Percentiles rank a stretch among this genome's conserved stretches.
Conservation (phyloP, 2,888 invertebrate genomes). For the Volucella inflata region DNA sequence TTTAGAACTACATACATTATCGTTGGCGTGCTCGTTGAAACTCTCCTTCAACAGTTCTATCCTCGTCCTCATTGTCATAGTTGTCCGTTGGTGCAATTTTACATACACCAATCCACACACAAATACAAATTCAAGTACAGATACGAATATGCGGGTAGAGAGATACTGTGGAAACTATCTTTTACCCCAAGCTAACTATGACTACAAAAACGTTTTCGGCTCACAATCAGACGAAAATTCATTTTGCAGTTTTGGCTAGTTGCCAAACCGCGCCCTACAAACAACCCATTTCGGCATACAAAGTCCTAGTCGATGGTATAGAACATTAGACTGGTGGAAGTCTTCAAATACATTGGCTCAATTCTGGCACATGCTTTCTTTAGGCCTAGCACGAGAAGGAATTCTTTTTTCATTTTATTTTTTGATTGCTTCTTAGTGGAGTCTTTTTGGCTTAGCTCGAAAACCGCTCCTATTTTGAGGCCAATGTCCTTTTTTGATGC, state of each 20-base stretch:
- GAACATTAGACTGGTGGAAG: constrained; percentile 59
- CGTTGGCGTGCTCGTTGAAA: constrained; percentile 13
- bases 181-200: constrained; percentile 62
- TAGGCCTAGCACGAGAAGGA: constrained; percentile 69
- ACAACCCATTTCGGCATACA: constrained; percentile 75
- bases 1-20: constrained; percentile 38
- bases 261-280: constrained; percentile 75
- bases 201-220: constrained; percentile 40
- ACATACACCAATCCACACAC: constrained; percentile 38
- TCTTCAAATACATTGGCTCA: constrained; percentile 74
- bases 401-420: constrained; percentile 16
- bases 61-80: constrained; percentile 19
- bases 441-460: constrained; percentile 42
- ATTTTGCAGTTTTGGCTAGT: constrained; percentile 71
- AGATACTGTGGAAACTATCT: constrained; percentile 46
- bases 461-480: constrained; percentile 73
- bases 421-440: constrained; percentile 13
- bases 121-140: background rate
- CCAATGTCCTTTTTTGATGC: constrained; percentile 72
- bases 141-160: background rate
- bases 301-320: constrained; percentile 60
- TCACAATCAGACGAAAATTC: constrained; percentile 66
- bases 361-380: constrained; percentile 74
- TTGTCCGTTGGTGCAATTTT: constrained; percentile 55
- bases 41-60: constrained; percentile 57